phyloP scores from a whole-genome alignment of 2,888 invertebrate genomes.

The Coecobrya sp. region DNA sequence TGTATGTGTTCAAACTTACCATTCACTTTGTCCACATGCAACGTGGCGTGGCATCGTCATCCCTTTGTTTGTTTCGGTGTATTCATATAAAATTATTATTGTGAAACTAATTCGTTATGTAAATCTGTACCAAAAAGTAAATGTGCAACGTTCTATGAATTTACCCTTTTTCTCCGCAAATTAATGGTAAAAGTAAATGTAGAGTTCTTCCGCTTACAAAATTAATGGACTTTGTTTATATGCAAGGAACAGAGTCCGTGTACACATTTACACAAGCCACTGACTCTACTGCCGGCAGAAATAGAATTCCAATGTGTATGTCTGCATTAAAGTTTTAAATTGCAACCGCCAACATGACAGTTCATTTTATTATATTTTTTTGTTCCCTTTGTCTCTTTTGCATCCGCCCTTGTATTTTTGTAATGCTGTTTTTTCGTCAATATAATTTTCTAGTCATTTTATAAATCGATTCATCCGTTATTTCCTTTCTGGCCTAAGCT shows the following conservation, averaged over 20 bases:
- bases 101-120: constrained; percentile 55
- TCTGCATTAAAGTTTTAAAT: constrained; percentile 37
- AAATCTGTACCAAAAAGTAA: constrained; percentile 30
- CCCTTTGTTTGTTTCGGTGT: constrained; percentile 39
- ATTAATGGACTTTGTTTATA: constrained; percentile 51
- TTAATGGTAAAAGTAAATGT: constrained; percentile 52
- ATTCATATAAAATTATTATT: constrained; percentile 44
- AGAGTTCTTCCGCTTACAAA: constrained; percentile 42
- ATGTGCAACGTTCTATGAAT: background rate
- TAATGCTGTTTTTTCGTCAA: constrained; percentile 42
- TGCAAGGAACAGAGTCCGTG: background rate
- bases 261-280: constrained; percentile 1
- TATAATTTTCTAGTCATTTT: constrained; percentile 24
- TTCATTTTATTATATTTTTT: constrained; percentile 32
- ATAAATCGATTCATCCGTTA: constrained; percentile 58
- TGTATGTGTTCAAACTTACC: background rate
- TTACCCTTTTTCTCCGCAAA: constrained; percentile 12
- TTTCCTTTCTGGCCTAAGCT: constrained; percentile 25
- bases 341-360: constrained; percentile 55
- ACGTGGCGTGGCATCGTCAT: constrained; percentile 16
- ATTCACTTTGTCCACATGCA: constrained; percentile 30
- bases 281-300: background rate
- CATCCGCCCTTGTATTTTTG: constrained; percentile 1
- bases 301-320: background rate
- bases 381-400: background rate